Evolutionary conservation across 2,113 vertebrate genomes (phyloP).

Genomic region (Spea multiplicata): DNA sequence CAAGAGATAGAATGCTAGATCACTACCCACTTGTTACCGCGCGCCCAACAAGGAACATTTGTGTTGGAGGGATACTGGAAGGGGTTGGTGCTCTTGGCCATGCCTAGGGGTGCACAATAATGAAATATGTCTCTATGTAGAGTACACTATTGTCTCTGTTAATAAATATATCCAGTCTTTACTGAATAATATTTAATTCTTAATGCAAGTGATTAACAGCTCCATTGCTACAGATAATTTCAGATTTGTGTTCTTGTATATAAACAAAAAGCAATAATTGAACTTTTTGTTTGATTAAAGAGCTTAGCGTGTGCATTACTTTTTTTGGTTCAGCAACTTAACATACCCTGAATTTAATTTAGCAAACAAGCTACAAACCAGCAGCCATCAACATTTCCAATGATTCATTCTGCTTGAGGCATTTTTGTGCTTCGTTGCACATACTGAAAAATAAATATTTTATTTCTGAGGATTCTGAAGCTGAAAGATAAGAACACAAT

Average conservation of each 20-base stretch:
- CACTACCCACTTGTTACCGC: no score
- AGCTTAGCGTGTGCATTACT: constrained; percentile 21
- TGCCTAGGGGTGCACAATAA: no score
- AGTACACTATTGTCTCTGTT: no score
- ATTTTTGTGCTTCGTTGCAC: constrained; percentile 15
- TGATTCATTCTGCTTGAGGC: constrained; percentile 6
- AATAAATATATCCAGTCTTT: no score
- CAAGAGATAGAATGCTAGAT: no score
- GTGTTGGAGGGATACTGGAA: no score
- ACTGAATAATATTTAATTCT: neutral
- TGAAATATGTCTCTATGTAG: no score
- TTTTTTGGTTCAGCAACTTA: constrained; percentile 4
- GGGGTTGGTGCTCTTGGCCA: no score
- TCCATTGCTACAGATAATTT: constrained; percentile 31
- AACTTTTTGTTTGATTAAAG: constrained; percentile 27
- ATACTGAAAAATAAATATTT: neutral
- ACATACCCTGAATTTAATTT: constrained; percentile 24
- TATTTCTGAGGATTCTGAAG: constrained; percentile 5
- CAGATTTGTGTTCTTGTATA: constrained; percentile 33
- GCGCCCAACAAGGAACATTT: no score
- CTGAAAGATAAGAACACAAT: constrained; percentile 21
- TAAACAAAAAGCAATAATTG: constrained; percentile 25
- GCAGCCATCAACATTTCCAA: constrained; percentile 18
- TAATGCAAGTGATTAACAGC: constrained; percentile 23
- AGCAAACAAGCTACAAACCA: constrained; percentile 7